A percentile compares a stretch with the other conserved stretches of the same genome.
These are phyloP conservation scores for Caenorhabditis uteleia DNA, from an alignment of 2,888 invertebrate species.

Conservation along the genomic window DNA sequence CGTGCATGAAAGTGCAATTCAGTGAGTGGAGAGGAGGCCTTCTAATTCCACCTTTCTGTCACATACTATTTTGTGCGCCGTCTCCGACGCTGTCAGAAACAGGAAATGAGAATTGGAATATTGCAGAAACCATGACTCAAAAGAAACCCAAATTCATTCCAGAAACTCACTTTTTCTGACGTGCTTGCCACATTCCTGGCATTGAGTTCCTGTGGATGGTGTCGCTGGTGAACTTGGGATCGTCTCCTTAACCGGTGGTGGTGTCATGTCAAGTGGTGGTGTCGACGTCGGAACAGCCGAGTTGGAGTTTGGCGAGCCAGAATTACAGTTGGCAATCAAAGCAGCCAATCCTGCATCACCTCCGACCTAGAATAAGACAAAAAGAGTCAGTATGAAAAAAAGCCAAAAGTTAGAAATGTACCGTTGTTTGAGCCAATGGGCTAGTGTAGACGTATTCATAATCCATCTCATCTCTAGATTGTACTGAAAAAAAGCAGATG, in stretches of 20 bases:
- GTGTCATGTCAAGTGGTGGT: not conserved
- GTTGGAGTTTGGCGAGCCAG: too few species aligned
- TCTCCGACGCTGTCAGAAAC: too few species aligned
- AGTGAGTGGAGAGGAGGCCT: too few species aligned
- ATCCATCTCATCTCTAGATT: constrained; percentile 4
- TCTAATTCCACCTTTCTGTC: too few species aligned
- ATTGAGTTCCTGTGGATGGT: constrained; percentile 46
- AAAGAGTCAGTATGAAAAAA: too few species aligned
- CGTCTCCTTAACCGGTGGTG: too few species aligned
- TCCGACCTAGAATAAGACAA: constrained; percentile 50
- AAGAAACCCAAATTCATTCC: too few species aligned
- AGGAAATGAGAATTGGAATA: not conserved
- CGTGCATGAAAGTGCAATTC: too few species aligned
- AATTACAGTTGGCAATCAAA: constrained; percentile 11
- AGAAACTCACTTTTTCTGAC: constrained; percentile 64
- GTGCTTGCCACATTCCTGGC: constrained; percentile 69
- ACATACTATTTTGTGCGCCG: too few species aligned
- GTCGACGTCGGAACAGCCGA: not conserved
- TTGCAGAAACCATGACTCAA: too few species aligned
- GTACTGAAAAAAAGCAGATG: constrained; percentile 23
- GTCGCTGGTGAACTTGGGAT: constrained; percentile 6
- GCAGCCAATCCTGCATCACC: constrained; percentile 46
- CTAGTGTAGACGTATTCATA: constrained; percentile 19
- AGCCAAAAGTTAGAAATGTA: constrained; percentile 19
- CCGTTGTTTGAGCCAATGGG: constrained; percentile 13